These are phyloP conservation scores for Drosophila paranaensis DNA, from an alignment of 2,888 invertebrate species.

Conservation along the genomic window DNA sequence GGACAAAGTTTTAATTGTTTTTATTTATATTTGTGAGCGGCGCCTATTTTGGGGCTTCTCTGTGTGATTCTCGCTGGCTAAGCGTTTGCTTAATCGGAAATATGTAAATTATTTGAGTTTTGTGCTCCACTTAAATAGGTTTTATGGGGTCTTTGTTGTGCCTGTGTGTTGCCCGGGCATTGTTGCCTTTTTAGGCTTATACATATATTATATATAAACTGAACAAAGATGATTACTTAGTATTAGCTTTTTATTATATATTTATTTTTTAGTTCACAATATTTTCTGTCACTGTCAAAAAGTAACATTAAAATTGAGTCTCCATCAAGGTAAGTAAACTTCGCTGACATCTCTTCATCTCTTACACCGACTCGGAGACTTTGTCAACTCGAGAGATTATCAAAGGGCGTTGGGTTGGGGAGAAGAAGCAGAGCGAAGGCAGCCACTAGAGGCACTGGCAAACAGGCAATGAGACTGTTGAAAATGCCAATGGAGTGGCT, in stretches of 20 bases:
- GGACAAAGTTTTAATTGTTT: constrained; percentile 77
- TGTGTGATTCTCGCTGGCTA: constrained; percentile 17
- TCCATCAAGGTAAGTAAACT: constrained; percentile 30
- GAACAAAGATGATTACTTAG: neutral
- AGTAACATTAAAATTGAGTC: neutral
- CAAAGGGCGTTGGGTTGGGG: neutral
- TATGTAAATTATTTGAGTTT: constrained; percentile 67
- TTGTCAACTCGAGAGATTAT: constrained; percentile 16
- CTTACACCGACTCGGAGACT: constrained; percentile 8
- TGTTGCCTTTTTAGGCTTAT: constrained; percentile 23
- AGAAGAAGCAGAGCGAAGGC: neutral
- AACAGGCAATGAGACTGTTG: constrained; percentile 18
- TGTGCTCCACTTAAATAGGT: constrained; percentile 35
- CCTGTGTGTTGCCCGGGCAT: neutral
- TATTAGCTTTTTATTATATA: neutral
- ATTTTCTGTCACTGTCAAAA: neutral
- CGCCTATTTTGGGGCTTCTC: constrained; percentile 20
- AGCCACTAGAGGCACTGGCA: constrained; percentile 17
- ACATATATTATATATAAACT: neutral
- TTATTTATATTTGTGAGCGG: constrained; percentile 29
- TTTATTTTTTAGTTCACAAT: neutral
- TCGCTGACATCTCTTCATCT: constrained; percentile 16
- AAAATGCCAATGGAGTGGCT: constrained; percentile 64
- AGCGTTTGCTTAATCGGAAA: constrained; percentile 68
- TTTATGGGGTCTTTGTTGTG: constrained; percentile 19